phyloP scores from a whole-genome alignment of 1,140 invertebrate species.

The Phocides pigmalion region DNA sequence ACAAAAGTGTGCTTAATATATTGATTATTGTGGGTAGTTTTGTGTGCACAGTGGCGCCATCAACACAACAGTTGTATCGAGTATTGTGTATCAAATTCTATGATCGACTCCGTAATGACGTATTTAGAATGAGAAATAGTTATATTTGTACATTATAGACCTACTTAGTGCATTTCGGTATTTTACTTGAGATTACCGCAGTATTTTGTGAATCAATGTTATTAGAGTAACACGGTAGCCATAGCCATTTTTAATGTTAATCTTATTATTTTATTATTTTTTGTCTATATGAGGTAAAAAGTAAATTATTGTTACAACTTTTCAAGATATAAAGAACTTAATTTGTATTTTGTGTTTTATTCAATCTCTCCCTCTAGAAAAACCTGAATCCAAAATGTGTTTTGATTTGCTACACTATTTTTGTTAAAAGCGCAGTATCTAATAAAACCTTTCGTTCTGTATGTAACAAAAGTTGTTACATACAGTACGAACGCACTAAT shows the following conservation, averaged over 20 bases:
- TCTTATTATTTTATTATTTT: slow-evolving; percentile 59
- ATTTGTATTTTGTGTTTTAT: slow-evolving; percentile 68
- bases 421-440: too few relatives aligned
- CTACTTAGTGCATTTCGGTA: slow-evolving; percentile 29
- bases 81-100: neutral
- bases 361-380: slow-evolving; percentile 28
- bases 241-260: slow-evolving; percentile 65
- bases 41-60: too few relatives aligned
- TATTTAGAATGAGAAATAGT: slow-evolving; percentile 31
- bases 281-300: slow-evolving; percentile 65
- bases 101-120: slow-evolving; percentile 21
- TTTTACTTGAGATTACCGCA: slow-evolving; percentile 63
- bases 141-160: slow-evolving; percentile 29
- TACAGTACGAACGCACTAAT: too few relatives aligned
- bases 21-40: too few relatives aligned
- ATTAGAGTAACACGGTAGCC: slow-evolving; percentile 57
- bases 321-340: slow-evolving; percentile 77
- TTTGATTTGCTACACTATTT: too few relatives aligned
- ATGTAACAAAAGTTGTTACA: too few relatives aligned
- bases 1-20: too few relatives aligned
- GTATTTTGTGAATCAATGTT: slow-evolving; percentile 58
- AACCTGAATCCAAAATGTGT: too few relatives aligned
- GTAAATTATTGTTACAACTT: slow-evolving; percentile 78
- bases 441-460: too few relatives aligned
- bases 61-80: too few relatives aligned